Evolutionary conservation across 2,888 invertebrate species (phyloP).

Genomic region (Marronus borbonicus): DNA sequence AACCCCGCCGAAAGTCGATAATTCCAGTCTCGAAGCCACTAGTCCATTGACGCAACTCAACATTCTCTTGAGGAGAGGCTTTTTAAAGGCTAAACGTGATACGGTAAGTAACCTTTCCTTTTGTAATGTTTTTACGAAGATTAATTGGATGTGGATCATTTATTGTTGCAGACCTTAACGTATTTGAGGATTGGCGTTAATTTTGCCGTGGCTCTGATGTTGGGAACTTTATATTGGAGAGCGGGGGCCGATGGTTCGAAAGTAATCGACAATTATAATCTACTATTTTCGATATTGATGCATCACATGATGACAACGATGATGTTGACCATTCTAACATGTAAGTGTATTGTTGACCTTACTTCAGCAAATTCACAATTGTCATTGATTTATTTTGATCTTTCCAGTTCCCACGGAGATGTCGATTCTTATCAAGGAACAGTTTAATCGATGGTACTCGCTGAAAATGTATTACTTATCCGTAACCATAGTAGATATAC

Average conservation of each 20-base stretch:
- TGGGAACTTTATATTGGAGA: constrained; percentile 83
- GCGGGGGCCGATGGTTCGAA: constrained; percentile 84
- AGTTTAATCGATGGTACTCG: constrained; percentile 92
- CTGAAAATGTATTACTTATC: constrained; percentile 86
- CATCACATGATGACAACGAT: constrained; percentile 94
- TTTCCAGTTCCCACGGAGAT: constrained; percentile 85
- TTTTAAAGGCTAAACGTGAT: constrained; percentile 83
- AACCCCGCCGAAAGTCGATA: neutral
- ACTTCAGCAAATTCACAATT: no score
- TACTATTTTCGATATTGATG: constrained; percentile 92
- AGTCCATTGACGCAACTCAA: constrained; percentile 80
- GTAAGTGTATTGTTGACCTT: constrained; percentile 72
- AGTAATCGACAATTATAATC: constrained; percentile 88
- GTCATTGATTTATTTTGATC: no score
- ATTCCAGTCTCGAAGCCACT: constrained; percentile 76
- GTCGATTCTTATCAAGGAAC: constrained; percentile 86
- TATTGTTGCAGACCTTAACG: constrained; percentile 78
- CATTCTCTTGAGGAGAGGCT: constrained; percentile 81
- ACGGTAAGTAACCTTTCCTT: constrained; percentile 70
- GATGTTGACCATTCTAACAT: constrained; percentile 91
- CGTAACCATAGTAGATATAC: constrained; percentile 83
- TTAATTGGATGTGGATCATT: constrained; percentile 5
- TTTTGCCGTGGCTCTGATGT: constrained; percentile 81
- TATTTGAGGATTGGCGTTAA: constrained; percentile 84
- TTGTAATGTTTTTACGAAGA: constrained; percentile 20